These are phyloP conservation scores for Xiphorhynchus elegans DNA, from an alignment of 2,113 vertebrate genomes.

Conservation along the genomic window DNA sequence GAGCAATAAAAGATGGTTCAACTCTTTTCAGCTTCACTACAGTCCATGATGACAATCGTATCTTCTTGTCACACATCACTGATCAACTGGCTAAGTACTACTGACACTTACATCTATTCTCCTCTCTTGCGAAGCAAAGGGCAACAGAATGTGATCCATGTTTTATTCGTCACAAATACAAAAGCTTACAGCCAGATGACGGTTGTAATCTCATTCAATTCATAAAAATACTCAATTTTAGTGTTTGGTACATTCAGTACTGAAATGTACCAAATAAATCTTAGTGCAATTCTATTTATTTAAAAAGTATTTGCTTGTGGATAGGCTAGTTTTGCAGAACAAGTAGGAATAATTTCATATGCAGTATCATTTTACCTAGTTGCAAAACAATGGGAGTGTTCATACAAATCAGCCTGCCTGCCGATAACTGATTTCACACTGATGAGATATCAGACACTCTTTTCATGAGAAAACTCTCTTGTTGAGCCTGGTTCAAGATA, in stretches of 20 bases:
- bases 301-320: neutral
- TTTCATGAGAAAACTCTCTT: neutral
- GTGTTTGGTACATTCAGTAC: neutral
- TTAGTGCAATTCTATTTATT: neutral
- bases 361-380: neutral
- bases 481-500: neutral
- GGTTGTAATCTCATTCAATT: neutral
- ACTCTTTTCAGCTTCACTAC: neutral
- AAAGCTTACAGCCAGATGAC: neutral
- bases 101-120: neutral
- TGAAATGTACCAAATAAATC: neutral
- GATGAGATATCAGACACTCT: neutral
- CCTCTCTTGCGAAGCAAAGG: neutral
- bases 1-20: neutral
- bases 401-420: neutral
- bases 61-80: neutral
- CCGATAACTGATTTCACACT: neutral
- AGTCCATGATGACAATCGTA: neutral
- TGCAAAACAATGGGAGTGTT: neutral
- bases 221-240: neutral
- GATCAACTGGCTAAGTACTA: neutral
- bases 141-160: neutral
- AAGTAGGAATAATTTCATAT: neutral
- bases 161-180: neutral
- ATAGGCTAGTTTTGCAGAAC: neutral